These are phyloP conservation scores for Campoletis raptor DNA, from an alignment of 2,888 invertebrate genomes.

Conservation along the genomic window DNA sequence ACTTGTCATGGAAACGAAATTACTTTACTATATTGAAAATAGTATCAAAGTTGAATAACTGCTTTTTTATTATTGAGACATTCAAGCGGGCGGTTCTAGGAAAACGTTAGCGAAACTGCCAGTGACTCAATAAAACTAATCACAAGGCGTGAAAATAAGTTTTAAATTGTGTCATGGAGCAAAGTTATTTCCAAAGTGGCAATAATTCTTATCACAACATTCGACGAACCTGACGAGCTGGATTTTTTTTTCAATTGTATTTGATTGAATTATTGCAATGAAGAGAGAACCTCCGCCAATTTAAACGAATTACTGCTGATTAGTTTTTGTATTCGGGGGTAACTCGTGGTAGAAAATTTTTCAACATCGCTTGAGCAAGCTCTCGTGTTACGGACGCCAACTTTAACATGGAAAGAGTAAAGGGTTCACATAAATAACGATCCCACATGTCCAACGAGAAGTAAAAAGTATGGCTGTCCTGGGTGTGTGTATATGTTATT, in stretches of 20 bases:
- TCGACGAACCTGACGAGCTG: not conserved
- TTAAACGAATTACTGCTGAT: not conserved
- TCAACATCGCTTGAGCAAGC: slow-evolving; percentile 13
- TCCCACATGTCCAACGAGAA: slow-evolving; percentile 45
- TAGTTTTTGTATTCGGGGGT: not conserved
- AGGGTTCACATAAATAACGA: slow-evolving; percentile 43
- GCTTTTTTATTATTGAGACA: not conserved
- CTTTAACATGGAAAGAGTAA: not conserved
- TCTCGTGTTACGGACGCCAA: not conserved
- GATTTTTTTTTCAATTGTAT: not conserved
- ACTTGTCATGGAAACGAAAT: not conserved
- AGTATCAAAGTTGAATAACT: not conserved
- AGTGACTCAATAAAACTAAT: not conserved
- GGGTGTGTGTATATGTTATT: slow-evolving; percentile 37
- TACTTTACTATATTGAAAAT: not conserved
- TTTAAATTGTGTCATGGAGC: not conserved
- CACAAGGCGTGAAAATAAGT: not conserved
- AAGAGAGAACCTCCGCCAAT: not conserved
- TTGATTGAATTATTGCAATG: not conserved
- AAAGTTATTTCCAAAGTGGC: not conserved
- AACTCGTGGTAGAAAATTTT: not conserved
- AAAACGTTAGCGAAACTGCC: not conserved
- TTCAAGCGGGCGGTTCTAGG: not conserved
- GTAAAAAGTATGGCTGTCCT: slow-evolving; percentile 39
- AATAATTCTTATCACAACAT: not conserved